Percentiles rank a stretch among this genome's conserved stretches.
Evolutionary conservation across 1,140 invertebrate species (phyloP).

Genomic region (Colletes gigas): DNA sequence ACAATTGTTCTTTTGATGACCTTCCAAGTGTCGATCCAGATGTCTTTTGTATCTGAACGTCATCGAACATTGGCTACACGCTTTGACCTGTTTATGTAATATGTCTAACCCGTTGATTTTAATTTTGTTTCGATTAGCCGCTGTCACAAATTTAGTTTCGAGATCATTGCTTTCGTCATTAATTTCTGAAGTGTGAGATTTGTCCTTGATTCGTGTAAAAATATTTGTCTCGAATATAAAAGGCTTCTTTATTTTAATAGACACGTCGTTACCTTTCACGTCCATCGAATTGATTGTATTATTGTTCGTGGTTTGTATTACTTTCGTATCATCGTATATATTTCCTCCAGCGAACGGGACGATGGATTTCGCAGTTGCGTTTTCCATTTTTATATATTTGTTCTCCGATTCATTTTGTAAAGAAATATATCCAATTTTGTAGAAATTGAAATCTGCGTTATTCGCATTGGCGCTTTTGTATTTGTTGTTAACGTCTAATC

Average conservation of each 20-base stretch:
- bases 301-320: not conserved
- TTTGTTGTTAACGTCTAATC: conserved; percentile 10
- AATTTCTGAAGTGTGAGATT: conserved; percentile 12
- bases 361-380: not conserved
- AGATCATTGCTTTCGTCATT: conserved; percentile 19
- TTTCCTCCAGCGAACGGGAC: not conserved
- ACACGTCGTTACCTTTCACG: not conserved
- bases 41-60: conserved; percentile 75
- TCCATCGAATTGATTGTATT: not conserved
- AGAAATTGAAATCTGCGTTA: conserved; percentile 34
- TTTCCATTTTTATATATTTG: conserved; percentile 7
- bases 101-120: conserved; percentile 28
- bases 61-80: conserved; percentile 72
- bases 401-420: conserved; percentile 21
- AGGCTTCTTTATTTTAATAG: conserved; percentile 10
- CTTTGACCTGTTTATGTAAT: conserved; percentile 45
- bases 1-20: conserved; percentile 77
- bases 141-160: conserved; percentile 13
- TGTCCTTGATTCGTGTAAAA: conserved; percentile 25
- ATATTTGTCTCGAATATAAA: conserved; percentile 12
- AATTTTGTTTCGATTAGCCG: conserved; percentile 54
- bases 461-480: conserved; percentile 29
- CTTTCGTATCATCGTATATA: conserved; percentile 15
- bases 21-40: conserved; percentile 75
- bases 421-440: conserved; percentile 35